Evolutionary conservation across 2,797 vertebrate species (phyloP).

Genomic region (Holocentrus rufus): DNA sequence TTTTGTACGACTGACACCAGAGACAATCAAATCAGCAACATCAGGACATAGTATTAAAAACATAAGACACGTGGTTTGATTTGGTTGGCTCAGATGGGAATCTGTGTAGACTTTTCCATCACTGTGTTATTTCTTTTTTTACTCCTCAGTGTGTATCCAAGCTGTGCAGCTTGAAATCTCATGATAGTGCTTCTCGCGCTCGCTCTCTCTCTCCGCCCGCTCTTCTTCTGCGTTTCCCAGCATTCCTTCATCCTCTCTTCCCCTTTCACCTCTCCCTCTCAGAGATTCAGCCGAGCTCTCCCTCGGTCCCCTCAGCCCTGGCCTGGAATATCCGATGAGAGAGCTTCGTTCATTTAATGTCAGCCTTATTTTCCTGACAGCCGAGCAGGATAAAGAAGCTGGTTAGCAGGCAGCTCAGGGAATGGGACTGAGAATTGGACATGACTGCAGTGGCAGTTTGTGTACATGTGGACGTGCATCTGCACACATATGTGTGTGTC

Average conservation of each 20-base stretch:
- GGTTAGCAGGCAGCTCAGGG: conserved; percentile 66
- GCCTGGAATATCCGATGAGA: conserved; percentile 67
- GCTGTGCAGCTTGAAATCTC: conserved; percentile 29
- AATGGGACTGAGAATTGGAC: conserved; percentile 50
- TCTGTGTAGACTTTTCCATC: too few relatives aligned
- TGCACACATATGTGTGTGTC: neutral
- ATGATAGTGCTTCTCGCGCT: conserved; percentile 23
- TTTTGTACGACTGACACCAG: too few relatives aligned
- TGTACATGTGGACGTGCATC: conserved; percentile 1
- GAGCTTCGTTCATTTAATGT: conserved; percentile 68
- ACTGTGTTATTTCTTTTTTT: neutral
- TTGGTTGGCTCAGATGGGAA: too few relatives aligned
- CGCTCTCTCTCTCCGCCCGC: conserved; percentile 8
- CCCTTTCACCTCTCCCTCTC: conserved; percentile 44
- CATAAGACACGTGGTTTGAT: too few relatives aligned
- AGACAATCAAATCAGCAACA: neutral
- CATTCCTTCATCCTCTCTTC: conserved; percentile 40
- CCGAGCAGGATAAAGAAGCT: conserved; percentile 60
- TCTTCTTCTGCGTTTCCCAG: conserved; percentile 12
- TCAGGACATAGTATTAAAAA: neutral
- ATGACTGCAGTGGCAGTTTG: conserved; percentile 44
- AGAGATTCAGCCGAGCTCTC: conserved; percentile 35
- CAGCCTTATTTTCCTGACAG: conserved; percentile 67
- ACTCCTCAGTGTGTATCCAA: neutral
- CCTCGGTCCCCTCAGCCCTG: conserved; percentile 39